These are phyloP conservation scores for Gila robusta DNA, from an alignment of 2,797 vertebrate species.

Conservation along the genomic window DNA sequence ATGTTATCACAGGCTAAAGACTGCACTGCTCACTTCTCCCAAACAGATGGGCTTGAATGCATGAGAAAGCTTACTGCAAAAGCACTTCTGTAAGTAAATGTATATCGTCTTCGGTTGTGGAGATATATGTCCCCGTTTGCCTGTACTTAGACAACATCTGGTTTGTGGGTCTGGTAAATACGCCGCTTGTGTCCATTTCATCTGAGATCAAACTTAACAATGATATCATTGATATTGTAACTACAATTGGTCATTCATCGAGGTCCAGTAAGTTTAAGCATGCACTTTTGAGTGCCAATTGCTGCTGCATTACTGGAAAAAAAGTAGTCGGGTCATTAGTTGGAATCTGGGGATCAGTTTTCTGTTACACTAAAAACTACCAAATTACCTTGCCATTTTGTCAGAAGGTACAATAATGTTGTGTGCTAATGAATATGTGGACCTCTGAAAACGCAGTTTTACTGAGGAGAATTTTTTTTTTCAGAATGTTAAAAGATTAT, in stretches of 20 bases:
- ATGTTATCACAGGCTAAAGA: conserved; percentile 58
- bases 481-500: conserved; percentile 54
- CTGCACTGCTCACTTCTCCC: conserved; percentile 23
- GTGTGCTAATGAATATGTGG: conserved; percentile 33
- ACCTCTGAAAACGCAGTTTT: conserved; percentile 43
- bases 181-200: conserved; percentile 50
- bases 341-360: conserved; percentile 49
- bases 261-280: conserved; percentile 43
- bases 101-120: neutral
- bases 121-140: neutral
- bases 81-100: conserved; percentile 20
- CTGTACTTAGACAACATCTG: conserved; percentile 19
- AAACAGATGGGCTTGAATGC: conserved; percentile 43
- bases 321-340: conserved; percentile 49
- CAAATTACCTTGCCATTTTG: conserved; percentile 59
- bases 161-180: conserved; percentile 16
- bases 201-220: conserved; percentile 55
- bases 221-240: conserved; percentile 50
- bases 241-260: conserved; percentile 44
- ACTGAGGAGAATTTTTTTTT: conserved; percentile 34
- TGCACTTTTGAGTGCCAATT: conserved; percentile 41
- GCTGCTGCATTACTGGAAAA: conserved; percentile 42
- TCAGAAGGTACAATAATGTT: conserved; percentile 45
- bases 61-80: conserved; percentile 13
- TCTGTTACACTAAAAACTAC: conserved; percentile 51